Conservation (phyloP, 2,888 invertebrate genomes). For the Syrista parreyssii region DNA sequence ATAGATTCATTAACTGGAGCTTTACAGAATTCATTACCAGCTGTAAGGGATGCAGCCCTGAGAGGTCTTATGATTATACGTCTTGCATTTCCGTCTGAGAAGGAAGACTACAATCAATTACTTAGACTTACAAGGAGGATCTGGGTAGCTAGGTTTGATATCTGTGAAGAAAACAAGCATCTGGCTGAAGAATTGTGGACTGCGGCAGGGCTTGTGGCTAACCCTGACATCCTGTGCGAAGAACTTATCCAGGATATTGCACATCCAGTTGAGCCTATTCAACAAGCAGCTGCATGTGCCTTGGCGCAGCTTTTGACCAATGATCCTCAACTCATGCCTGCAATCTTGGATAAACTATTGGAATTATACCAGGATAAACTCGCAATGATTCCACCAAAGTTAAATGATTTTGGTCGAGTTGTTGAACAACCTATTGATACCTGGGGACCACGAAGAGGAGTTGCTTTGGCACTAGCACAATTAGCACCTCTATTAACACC, state of each 20-base stretch:
- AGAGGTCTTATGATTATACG: constrained; percentile 77
- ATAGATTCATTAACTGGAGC: constrained; percentile 78
- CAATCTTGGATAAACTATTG: constrained; percentile 75
- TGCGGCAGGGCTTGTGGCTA: constrained; percentile 68
- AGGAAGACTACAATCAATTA: constrained; percentile 71
- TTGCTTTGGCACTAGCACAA: constrained; percentile 84
- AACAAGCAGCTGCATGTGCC: constrained; percentile 85
- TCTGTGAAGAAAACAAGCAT: constrained; percentile 77
- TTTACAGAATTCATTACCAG: constrained; percentile 76
- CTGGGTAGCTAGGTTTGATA: constrained; percentile 87
- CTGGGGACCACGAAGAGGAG: constrained; percentile 91
- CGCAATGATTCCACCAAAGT: constrained; percentile 82
- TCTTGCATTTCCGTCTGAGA: constrained; percentile 72
- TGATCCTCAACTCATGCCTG: constrained; percentile 69
- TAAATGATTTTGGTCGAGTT: constrained; percentile 93
- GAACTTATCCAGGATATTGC: constrained; percentile 78
- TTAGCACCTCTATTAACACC: constrained; percentile 80
- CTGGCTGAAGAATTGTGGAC: constrained; percentile 76
- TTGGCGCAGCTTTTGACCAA: constrained; percentile 76
- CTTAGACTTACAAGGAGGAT: constrained; percentile 77
- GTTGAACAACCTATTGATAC: constrained; percentile 87
- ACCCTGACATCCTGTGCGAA: constrained; percentile 68
- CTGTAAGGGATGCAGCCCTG: constrained; percentile 84
- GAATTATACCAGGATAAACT: constrained; percentile 81
- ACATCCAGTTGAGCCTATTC: constrained; percentile 84